Evolutionary conservation across 2,888 invertebrate genomes (phyloP).

Genomic region (Rhagophthalmus giganteus): DNA sequence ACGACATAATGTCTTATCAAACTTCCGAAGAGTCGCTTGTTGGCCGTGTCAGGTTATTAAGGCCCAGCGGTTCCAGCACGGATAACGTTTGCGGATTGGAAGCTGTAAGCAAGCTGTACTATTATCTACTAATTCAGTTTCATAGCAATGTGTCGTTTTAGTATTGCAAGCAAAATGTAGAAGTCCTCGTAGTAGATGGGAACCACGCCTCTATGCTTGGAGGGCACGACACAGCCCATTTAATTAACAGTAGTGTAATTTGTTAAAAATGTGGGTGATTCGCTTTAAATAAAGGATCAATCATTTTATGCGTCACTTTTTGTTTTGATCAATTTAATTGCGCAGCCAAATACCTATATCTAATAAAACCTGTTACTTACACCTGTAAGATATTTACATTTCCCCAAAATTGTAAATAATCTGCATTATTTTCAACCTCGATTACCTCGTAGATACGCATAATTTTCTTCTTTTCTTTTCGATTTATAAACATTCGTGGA

Average conservation of each 20-base stretch:
- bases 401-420: no score
- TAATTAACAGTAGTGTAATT: constrained; percentile 59
- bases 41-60: constrained; percentile 46
- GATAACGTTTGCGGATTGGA: constrained; percentile 49
- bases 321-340: no score
- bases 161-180: constrained; percentile 63
- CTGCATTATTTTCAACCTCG: no score
- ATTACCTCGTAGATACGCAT: no score
- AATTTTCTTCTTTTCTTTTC: no score
- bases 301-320: background rate
- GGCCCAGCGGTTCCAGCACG: constrained; percentile 49
- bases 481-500: no score
- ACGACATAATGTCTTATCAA: constrained; percentile 38
- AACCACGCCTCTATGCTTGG: constrained; percentile 73
- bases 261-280: no score
- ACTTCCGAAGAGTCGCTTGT: constrained; percentile 41
- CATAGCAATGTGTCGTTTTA: constrained; percentile 48
- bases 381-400: no score
- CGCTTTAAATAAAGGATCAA: no score
- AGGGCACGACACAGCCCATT: constrained; percentile 64
- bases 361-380: no score
- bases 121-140: background rate
- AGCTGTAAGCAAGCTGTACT: constrained; percentile 39
- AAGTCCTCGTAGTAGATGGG: constrained; percentile 65
- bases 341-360: no score